Evolutionary conservation across 2,888 invertebrate genomes (phyloP).

Genomic region (Drosophila multiciliata): DNA sequence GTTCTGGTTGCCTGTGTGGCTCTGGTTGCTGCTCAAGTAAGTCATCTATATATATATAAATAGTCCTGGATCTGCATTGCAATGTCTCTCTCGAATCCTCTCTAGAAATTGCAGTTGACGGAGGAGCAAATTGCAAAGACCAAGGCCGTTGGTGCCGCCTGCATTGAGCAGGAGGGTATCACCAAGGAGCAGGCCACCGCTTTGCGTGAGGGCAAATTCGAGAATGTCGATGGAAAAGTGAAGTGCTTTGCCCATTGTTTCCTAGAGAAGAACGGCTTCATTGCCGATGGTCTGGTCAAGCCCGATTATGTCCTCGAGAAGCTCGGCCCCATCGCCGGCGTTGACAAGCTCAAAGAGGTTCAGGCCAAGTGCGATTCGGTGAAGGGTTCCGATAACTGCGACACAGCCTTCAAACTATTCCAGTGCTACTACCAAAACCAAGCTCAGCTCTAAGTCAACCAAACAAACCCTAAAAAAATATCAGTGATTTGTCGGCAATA

Average conservation of each 20-base stretch:
- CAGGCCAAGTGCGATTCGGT: constrained; percentile 65
- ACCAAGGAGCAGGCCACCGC: constrained; percentile 67
- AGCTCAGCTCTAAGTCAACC: constrained; percentile 40
- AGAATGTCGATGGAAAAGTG: constrained; percentile 52
- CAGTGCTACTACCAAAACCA: constrained; percentile 68
- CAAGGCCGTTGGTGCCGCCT: constrained; percentile 54
- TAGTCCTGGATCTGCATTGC: too few relatives aligned
- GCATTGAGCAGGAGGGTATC: constrained; percentile 65
- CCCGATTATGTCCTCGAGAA: constrained; percentile 55
- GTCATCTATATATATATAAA: constrained; percentile 21
- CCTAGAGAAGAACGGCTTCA: constrained; percentile 76
- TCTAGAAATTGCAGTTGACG: constrained; percentile 35
- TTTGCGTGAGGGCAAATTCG: constrained; percentile 68
- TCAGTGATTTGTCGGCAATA: constrained; percentile 45
- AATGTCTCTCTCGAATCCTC: too few relatives aligned
- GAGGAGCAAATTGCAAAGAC: constrained; percentile 78
- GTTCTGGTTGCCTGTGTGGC: constrained; percentile 65
- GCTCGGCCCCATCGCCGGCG: constrained; percentile 62
- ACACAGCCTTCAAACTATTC: constrained; percentile 71
- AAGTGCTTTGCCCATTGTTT: constrained; percentile 83
- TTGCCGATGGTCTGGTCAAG: constrained; percentile 72
- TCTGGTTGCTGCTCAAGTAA: constrained; percentile 62
- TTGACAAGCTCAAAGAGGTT: constrained; percentile 54
- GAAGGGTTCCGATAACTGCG: constrained; percentile 73
- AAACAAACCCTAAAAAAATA: constrained; percentile 15